Percentiles rank a stretch among this genome's conserved stretches.
These are phyloP conservation scores for Probosciger aterrimus DNA, from an alignment of 2,113 vertebrate genomes.

Conservation along the genomic window DNA sequence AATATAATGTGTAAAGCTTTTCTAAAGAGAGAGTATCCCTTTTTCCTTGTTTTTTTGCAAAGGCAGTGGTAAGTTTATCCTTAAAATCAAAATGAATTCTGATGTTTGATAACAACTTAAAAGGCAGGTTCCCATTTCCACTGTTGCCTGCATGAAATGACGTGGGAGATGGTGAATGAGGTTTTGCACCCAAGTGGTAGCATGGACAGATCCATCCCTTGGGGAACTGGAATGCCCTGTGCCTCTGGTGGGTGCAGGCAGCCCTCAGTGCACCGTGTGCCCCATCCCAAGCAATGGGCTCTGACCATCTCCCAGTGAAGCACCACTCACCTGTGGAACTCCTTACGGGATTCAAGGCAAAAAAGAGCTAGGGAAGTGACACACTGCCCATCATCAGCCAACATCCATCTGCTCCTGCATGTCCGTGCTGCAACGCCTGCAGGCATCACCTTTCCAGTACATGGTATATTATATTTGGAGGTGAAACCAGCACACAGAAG, in stretches of 20 bases:
- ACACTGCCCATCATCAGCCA: accelerated
- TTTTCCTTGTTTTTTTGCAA: neutral
- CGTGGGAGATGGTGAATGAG: neutral
- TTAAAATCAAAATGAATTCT: neutral
- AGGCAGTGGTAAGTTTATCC: neutral
- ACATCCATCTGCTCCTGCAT: neutral
- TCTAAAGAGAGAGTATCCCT: constrained; percentile 58
- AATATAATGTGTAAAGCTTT: constrained; percentile 55
- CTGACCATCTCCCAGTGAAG: neutral
- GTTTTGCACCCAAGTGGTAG: neutral
- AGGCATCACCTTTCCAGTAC: accelerated
- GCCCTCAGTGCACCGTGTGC: accelerated
- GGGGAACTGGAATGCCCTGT: neutral
- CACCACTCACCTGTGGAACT: neutral
- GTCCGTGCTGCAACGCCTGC: accelerated
- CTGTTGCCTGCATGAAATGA: neutral
- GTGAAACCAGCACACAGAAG: neutral
- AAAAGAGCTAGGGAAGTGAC: neutral
- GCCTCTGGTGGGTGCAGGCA: neutral
- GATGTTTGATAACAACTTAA: neutral
- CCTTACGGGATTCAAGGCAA: accelerated
- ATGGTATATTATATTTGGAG: accelerated
- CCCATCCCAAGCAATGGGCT: neutral
- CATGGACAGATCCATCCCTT: neutral
- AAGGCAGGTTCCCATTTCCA: neutral